Conservation (phyloP, 2,113 vertebrate genomes). For the Chaetodon trifascialis region DNA sequence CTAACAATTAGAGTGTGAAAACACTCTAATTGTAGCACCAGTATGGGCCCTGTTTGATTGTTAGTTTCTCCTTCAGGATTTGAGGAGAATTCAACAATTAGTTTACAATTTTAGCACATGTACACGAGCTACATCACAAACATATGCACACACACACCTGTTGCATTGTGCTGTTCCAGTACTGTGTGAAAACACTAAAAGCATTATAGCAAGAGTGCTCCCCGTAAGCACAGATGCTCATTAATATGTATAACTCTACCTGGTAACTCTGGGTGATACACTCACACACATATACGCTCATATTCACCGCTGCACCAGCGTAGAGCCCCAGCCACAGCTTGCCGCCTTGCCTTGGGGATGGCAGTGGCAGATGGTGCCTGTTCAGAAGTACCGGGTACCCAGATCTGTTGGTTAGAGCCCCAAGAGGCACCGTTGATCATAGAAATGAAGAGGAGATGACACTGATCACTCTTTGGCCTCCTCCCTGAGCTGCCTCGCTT, state of each 20-base stretch:
- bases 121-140: not conserved
- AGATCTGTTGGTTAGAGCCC: constrained; percentile 64
- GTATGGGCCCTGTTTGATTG: not conserved
- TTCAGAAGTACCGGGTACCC: constrained; percentile 64
- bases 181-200: constrained; percentile 47
- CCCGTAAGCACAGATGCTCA: constrained; percentile 67
- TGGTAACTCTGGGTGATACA: constrained; percentile 40
- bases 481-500: constrained; percentile 26
- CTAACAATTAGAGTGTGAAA: not conserved
- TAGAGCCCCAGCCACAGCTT: constrained; percentile 53
- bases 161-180: not conserved
- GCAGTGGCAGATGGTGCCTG: constrained; percentile 73
- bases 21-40: not conserved
- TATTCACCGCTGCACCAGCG: constrained; percentile 33
- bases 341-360: constrained; percentile 59
- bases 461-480: constrained; percentile 67
- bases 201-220: constrained; percentile 35
- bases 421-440: constrained; percentile 70
- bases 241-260: constrained; percentile 60
- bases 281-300: constrained; percentile 32
- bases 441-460: constrained; percentile 74
- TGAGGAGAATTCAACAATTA: not conserved
- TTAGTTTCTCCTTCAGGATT: not conserved
- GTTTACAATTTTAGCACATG: not conserved
- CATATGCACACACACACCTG: constrained; percentile 31